These are phyloP conservation scores for Apotomis turbidana DNA, from an alignment of 2,888 invertebrate genomes.

Conservation along the genomic window DNA sequence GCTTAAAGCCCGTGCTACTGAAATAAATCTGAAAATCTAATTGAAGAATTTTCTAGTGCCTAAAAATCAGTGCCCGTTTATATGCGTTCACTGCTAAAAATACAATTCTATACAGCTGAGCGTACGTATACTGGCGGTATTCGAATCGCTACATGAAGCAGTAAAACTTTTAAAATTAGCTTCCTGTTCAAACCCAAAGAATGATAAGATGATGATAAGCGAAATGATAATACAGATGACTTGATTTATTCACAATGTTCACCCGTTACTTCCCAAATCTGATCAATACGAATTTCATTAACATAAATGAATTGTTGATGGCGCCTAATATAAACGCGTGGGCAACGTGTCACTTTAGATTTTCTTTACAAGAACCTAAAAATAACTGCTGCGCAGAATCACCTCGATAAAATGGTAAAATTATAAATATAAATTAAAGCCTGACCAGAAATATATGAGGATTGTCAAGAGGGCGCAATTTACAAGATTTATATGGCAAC, in stretches of 20 bases:
- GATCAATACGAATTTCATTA: conserved; percentile 17
- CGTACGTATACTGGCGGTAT: too few relatives aligned
- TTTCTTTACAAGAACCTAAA: conserved; percentile 6
- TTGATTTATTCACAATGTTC: conserved; percentile 32
- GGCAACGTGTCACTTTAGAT: conserved; percentile 20
- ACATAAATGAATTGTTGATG: conserved; percentile 1
- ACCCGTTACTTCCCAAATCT: conserved; percentile 20
- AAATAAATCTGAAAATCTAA: too few relatives aligned
- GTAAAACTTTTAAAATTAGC: neutral
- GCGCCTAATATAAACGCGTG: conserved; percentile 14
- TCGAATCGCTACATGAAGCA: too few relatives aligned
- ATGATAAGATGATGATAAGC: neutral
- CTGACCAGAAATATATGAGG: too few relatives aligned
- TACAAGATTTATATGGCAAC: too few relatives aligned
- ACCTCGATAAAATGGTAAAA: neutral
- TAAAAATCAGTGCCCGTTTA: too few relatives aligned
- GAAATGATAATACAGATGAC: conserved; percentile 12
- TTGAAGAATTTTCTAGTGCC: too few relatives aligned
- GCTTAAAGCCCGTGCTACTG: too few relatives aligned
- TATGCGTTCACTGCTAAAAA: too few relatives aligned
- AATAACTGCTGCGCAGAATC: conserved; percentile 12
- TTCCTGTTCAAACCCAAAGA: neutral
- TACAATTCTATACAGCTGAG: too few relatives aligned
- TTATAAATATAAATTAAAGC: neutral
- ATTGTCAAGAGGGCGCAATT: too few relatives aligned